Base-by-base conservation (phyloP, 2,888 invertebrate genomes). In the Agrotis puta region DNA sequence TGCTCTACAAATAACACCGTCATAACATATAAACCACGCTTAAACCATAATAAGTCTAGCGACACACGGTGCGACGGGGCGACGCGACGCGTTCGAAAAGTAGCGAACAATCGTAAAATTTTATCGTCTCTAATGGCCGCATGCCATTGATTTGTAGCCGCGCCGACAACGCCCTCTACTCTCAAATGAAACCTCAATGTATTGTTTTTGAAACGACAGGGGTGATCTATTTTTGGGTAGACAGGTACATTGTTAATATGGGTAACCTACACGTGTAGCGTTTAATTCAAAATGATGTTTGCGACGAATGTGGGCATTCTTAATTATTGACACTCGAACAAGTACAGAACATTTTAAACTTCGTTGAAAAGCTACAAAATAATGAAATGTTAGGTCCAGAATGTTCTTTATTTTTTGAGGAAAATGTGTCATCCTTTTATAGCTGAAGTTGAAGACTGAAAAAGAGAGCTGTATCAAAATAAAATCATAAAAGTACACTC, bases 121-220 rank as follows among this genome's bases (percentile, higher is more conserved):
- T 95, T 94, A 95, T 94, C 92, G 89, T 90, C 91, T 87, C 89
- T 94, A 95, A 95, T 94, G 90, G 92, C 85, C 82, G 87, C 86
- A 86, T 84, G 81, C 80, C 84, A 81, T 90, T 94, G 94, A 95
- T 94, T 94, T 95, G 94, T 94, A 83, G 80, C 64, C 70, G 33
- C 64, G 76, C 76, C 78, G 79, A 76, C 65, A 84, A 72, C 85
- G 70, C 85, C 80, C 86, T 78, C 63, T 70, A 86, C 85, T 87
- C 72, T 58, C 64, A 83, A 84, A 88, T 82, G 84, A 84, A 84
- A 87, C 85, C 87, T 82, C 85, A 81, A 84, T 85, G 68, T 80
- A 79, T 88, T 87, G 79, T 84, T 85, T 86, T 66, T 74, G 73
- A 68, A 68, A 68, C 64, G 72, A 81, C 78, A 61, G 43, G 84